These are phyloP conservation scores for Erannis defoliaria DNA, from an alignment of 2,888 invertebrate species.

Conservation along the genomic window DNA sequence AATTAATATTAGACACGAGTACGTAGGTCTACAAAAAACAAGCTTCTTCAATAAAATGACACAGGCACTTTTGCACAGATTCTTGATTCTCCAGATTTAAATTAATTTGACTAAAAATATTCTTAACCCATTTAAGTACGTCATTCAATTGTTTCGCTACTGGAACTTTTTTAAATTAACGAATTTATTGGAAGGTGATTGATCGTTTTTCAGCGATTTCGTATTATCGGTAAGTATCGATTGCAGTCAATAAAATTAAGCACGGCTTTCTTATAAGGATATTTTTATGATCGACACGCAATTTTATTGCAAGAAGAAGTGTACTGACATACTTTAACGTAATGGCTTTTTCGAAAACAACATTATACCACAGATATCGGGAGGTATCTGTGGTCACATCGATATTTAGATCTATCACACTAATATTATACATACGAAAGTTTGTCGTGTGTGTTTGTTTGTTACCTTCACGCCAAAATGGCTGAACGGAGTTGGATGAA, in stretches of 20 bases:
- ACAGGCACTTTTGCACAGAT: too few species aligned
- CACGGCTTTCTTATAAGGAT: conserved; percentile 32
- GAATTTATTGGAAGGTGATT: conserved; percentile 26
- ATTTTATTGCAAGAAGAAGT: background rate
- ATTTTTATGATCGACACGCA: conserved; percentile 17
- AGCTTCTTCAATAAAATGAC: too few species aligned
- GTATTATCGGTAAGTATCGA: conserved; percentile 37
- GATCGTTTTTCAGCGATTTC: conserved; percentile 26
- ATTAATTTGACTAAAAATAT: background rate
- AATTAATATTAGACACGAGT: too few species aligned
- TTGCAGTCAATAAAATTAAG: conserved; percentile 42
- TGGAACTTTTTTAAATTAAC: background rate
- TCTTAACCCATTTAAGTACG: conserved; percentile 5
- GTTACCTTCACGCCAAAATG: too few species aligned
- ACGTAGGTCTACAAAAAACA: too few species aligned
- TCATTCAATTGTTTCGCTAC: conserved; percentile 9
- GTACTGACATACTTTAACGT: background rate
- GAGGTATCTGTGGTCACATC: too few species aligned
- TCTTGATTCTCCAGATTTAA: too few species aligned
- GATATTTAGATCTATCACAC: too few species aligned
- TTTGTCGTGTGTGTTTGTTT: too few species aligned
- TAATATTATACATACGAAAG: too few species aligned
- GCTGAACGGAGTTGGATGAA: too few species aligned
- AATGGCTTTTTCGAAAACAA: background rate
- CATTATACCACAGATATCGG: background rate